These are phyloP conservation scores for Heteropelma amictum DNA, from an alignment of 2,888 invertebrate species.

Conservation along the genomic window DNA sequence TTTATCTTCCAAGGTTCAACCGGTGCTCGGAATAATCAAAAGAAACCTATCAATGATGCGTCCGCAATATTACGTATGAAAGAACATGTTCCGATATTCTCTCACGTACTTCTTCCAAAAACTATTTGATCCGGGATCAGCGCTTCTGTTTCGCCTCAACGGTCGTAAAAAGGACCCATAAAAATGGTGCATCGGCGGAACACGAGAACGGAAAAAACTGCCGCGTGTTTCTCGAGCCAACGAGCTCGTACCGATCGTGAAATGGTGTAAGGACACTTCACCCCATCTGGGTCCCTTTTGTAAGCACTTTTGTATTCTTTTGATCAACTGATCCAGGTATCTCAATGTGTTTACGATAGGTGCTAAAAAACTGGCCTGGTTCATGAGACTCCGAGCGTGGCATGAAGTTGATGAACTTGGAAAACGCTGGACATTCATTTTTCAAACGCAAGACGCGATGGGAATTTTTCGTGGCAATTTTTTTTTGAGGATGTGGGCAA, in stretches of 20 bases:
- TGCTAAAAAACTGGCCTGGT: too few species aligned
- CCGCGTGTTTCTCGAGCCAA: slow-evolving; percentile 38
- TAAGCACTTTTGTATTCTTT: slow-evolving; percentile 8
- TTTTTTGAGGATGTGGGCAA: too few species aligned
- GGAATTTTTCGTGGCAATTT: too few species aligned
- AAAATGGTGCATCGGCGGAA: slow-evolving; percentile 13
- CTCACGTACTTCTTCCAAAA: not conserved
- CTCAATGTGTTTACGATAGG: not conserved
- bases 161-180: slow-evolving; percentile 48
- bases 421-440: too few species aligned
- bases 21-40: not conserved
- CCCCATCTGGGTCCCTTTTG: not conserved
- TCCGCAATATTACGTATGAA: not conserved
- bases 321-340: not conserved
- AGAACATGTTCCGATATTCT: too few species aligned
- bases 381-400: too few species aligned
- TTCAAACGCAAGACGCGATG: too few species aligned
- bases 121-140: not conserved
- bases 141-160: slow-evolving; percentile 7
- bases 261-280: slow-evolving; percentile 46
- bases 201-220: slow-evolving; percentile 23
- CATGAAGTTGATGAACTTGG: too few species aligned
- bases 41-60: too few species aligned
- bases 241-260: slow-evolving; percentile 42
- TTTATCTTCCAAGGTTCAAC: too few species aligned